Base-by-base conservation (phyloP, 1,140 invertebrate species). In the Ectropis grisescens region DNA sequence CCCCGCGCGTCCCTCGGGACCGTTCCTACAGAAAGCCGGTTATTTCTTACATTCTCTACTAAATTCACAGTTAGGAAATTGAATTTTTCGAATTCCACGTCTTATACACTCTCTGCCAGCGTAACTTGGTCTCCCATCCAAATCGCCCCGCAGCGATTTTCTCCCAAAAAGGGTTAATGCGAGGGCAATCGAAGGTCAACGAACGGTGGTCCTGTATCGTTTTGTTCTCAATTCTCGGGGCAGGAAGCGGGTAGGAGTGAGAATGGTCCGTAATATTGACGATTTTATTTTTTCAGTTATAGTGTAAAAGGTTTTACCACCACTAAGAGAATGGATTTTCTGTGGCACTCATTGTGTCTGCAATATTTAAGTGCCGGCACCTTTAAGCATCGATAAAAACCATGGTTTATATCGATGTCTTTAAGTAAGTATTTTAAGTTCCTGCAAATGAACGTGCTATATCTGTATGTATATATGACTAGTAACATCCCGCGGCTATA, bases 31-130 rank as follows among this genome's bases (percentile, higher is more conserved):
- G 44, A 51, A 40, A 65, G 48, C 56, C 64, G 46, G 53, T 62
- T 70, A 60, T 74, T 72, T 60, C 66, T 65, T 65, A 68, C 64
- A 66, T 70, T 68, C 59, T 58, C 27, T 48, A 60, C 65, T 65
- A 71, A 74, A 71, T 75, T 67, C 52, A 64, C 64, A 61, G 66
- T 58, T 61, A 61, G 60, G 50, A 65, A 70, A 76, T 72, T 72
- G 66, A 72, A 72, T 76, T 72, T 70, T 68, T 72, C 58, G 59
- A 64, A 70, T 70, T 61, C 61, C 47, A 49, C 58, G 40, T 51
- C 58, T 60, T 39, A 37, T 47, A 43, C 35, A 24, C 38, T 51
- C 13, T 7, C 26, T n/a, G 11, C 57, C 52, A 66, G 24, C 37
- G 29, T 52, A 54, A 12, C 11, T 31, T 38, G 58, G 47, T 23